These are phyloP conservation scores for Hypomecis atomaria DNA, from an alignment of 2,888 invertebrate genomes.

Conservation along the genomic window DNA sequence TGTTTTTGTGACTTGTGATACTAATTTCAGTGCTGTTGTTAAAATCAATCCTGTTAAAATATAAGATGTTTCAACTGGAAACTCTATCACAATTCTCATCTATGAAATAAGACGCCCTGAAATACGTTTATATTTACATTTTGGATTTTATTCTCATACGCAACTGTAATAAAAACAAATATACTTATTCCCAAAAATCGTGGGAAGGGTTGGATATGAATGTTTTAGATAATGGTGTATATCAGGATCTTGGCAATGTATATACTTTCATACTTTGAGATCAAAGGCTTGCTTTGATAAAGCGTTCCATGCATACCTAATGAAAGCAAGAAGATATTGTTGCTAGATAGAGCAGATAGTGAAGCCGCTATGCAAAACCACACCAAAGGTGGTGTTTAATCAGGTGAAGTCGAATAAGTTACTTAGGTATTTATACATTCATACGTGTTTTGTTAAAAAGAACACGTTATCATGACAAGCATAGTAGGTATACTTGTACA, in stretches of 20 bases:
- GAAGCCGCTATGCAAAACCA: background rate
- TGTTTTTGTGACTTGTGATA: constrained; percentile 3
- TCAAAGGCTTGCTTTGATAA: constrained; percentile 42
- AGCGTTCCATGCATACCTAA: constrained; percentile 43
- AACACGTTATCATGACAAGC: background rate
- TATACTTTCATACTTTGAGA: constrained; percentile 24
- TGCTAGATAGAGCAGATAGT: constrained; percentile 28
- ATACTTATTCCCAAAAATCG: background rate
- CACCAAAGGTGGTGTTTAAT: constrained; percentile 12
- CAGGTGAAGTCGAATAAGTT: constrained; percentile 18
- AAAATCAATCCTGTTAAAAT: background rate
- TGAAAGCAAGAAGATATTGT: constrained; percentile 33
- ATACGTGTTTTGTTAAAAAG: no score
- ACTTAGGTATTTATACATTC: background rate
- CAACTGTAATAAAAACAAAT: background rate
- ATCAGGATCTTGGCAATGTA: constrained; percentile 12
- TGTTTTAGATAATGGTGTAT: background rate
- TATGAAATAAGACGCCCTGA: background rate
- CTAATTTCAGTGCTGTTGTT: background rate
- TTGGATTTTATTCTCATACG: background rate
- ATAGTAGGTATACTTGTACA: background rate
- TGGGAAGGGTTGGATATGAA: constrained; percentile 2
- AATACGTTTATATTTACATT: no score
- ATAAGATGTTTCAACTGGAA: background rate
- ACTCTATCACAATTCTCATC: background rate